Evolutionary conservation across 2,797 vertebrate species (phyloP), one percentile per base, ranked within the genome.

Genomic region (Sebastes kiyomatsui): DNA sequence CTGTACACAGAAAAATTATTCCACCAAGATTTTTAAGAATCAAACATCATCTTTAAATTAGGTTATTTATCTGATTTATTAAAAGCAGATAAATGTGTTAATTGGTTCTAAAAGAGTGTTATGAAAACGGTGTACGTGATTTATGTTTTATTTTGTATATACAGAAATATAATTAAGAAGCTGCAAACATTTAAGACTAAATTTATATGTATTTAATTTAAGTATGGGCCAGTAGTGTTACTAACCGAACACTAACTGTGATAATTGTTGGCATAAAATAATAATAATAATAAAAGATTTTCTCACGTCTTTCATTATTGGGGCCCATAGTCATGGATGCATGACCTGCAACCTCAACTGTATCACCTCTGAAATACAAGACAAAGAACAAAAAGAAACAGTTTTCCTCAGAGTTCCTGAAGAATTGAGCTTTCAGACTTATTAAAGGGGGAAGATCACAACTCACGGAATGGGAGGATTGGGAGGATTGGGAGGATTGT

Each of bases 311-410:
- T 14, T 1, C 0, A 4, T 14, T 13, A 6, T 7, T 2, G 0
- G 0, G 3, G 8, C 5, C 4, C 2, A 0, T 0, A 1, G 0
- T 2, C 0, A 0, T 25, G 3, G 5, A 0, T 20, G 0, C 42
- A 20, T 1, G 1, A n/a, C 72, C 72, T 25, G 72, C 46, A 1
- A 9, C 2, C 30, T 38, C 0, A 27, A 74, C 61, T 6, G 0
- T 0, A 4, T 2, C 3, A 4, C 1, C 11, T 14, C 72, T 74
- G 49, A 38, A 74, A 65, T 9, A 64, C 6, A 55, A 42, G 14
- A 52, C 3, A 23, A 32, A 7, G 0, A 6, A 13, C 1, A 49
- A 0, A 49, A 20, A 1, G 1, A 16, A 33, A 30, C 18, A 2
- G 4, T 14, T 54, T 49, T 0, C 0, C 7, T 30, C 20, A 11